A percentile compares a stretch with the other conserved stretches of the same genome.
Evolutionary conservation across 1,140 invertebrate genomes (phyloP).

Genomic region (Philopotamus ludificatus): DNA sequence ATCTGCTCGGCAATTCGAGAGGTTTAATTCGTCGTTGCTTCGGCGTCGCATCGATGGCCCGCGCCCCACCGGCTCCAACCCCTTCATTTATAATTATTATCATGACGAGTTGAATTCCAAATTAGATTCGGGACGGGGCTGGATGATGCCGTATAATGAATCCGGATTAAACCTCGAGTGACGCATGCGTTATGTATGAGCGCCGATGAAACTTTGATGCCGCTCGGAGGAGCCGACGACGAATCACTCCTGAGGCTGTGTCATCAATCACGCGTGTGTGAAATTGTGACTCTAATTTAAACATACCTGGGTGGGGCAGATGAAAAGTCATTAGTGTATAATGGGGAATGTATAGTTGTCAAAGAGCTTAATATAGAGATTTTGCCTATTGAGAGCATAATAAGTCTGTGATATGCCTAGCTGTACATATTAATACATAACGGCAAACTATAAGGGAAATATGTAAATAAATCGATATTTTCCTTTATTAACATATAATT

Average conservation of each 20-base stretch:
- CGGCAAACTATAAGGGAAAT: too few species aligned
- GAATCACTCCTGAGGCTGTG: neutral
- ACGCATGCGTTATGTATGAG: constrained; percentile 18
- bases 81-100: constrained; percentile 19
- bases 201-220: constrained; percentile 1
- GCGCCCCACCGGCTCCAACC: too few species aligned
- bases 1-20: neutral
- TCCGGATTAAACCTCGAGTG: constrained; percentile 14
- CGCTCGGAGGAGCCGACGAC: neutral
- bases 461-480: too few species aligned
- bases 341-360: too few species aligned
- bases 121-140: constrained; percentile 2
- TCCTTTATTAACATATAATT: too few species aligned
- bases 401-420: too few species aligned
- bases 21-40: neutral
- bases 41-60: too few species aligned
- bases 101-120: constrained; percentile 21
- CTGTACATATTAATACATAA: too few species aligned
- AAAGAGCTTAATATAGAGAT: too few species aligned
- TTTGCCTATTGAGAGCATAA: too few species aligned
- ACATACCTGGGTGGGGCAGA: neutral
- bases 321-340: too few species aligned
- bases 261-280: constrained; percentile 9
- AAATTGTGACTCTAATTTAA: neutral
- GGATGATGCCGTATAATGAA: constrained; percentile 12